Conservation (phyloP, 1,140 invertebrate genomes). For the Drosophila leontia region DNA sequence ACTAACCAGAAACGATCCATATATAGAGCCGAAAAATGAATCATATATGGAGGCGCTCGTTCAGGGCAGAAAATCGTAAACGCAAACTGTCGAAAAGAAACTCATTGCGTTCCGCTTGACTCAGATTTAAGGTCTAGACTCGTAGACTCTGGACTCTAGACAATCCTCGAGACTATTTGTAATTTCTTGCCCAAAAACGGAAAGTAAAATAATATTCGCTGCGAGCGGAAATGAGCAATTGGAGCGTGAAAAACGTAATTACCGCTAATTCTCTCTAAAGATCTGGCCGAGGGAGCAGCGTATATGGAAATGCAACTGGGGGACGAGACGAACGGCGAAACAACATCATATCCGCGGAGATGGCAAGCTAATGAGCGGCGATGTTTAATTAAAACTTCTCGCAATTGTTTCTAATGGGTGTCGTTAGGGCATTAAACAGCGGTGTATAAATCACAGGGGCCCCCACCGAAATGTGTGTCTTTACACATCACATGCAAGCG, state of each 20-base stretch:
- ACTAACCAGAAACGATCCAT: not conserved
- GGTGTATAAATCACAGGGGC: slow-evolving; percentile 73
- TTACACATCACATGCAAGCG: slow-evolving; percentile 34
- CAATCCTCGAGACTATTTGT: slow-evolving; percentile 27
- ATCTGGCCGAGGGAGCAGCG: slow-evolving; percentile 47
- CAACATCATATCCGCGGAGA: slow-evolving; percentile 15
- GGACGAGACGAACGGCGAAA: not conserved
- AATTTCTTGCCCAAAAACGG: slow-evolving; percentile 49
- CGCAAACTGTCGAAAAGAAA: slow-evolving; percentile 28
- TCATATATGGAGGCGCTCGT: slow-evolving; percentile 8
- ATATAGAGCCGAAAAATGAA: slow-evolving; percentile 10
- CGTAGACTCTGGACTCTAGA: slow-evolving; percentile 12
- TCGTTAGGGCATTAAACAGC: slow-evolving; percentile 77
- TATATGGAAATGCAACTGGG: slow-evolving; percentile 60
- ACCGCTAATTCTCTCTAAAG: slow-evolving; percentile 56
- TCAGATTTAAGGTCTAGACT: slow-evolving; percentile 24
- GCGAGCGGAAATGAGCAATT: slow-evolving; percentile 75
- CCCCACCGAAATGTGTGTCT: slow-evolving; percentile 38
- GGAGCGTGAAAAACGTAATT: slow-evolving; percentile 78
- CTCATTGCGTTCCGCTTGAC: slow-evolving; percentile 40
- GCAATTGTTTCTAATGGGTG: slow-evolving; percentile 82
- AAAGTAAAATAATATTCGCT: slow-evolving; percentile 39
- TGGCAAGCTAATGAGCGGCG: slow-evolving; percentile 55
- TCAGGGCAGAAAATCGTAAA: slow-evolving; percentile 7
- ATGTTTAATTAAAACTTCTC: slow-evolving; percentile 81